Percentiles rank a stretch among this genome's conserved stretches.
Conservation (phyloP, 2,888 invertebrate species). For the Acronicta psi region DNA sequence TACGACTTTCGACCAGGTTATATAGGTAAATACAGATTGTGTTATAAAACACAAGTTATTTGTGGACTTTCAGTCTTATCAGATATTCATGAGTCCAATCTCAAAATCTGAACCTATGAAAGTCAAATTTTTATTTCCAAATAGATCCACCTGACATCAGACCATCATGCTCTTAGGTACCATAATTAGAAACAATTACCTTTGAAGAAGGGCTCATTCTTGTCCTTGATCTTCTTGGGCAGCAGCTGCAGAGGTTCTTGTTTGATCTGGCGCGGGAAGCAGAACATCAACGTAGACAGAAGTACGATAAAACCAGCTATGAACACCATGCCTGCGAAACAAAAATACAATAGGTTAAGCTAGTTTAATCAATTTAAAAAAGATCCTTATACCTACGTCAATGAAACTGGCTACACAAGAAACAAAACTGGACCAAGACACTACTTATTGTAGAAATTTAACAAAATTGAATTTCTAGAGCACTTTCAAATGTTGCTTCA, state of each 20-base stretch:
- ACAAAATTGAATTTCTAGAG: background rate
- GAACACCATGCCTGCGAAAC: slow-evolving; percentile 92
- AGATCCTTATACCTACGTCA: no score
- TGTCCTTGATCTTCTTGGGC: slow-evolving; percentile 73
- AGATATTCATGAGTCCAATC: no score
- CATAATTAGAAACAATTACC: slow-evolving; percentile 75
- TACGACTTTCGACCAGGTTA: no score
- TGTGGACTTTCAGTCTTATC: no score
- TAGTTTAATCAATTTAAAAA: no score
- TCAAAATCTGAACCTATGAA: no score
- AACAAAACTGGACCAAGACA: background rate
- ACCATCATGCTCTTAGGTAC: background rate
- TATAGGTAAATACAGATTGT: no score
- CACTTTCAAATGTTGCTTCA: background rate
- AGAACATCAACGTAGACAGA: slow-evolving; percentile 96
- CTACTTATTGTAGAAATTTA: background rate
- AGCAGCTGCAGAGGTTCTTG: slow-evolving; percentile 78
- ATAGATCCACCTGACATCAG: no score
- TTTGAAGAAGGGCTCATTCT: slow-evolving; percentile 89
- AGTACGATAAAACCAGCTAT: slow-evolving; percentile 95
- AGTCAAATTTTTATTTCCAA: no score
- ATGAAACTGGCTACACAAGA: no score
- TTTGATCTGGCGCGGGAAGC: slow-evolving; percentile 95
- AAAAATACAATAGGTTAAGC: slow-evolving; percentile 11
- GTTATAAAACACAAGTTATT: no score